Percentiles rank a stretch among this genome's conserved stretches.
phyloP scores from a whole-genome alignment of 2,888 invertebrate genomes.

The Ellobium chinense region DNA sequence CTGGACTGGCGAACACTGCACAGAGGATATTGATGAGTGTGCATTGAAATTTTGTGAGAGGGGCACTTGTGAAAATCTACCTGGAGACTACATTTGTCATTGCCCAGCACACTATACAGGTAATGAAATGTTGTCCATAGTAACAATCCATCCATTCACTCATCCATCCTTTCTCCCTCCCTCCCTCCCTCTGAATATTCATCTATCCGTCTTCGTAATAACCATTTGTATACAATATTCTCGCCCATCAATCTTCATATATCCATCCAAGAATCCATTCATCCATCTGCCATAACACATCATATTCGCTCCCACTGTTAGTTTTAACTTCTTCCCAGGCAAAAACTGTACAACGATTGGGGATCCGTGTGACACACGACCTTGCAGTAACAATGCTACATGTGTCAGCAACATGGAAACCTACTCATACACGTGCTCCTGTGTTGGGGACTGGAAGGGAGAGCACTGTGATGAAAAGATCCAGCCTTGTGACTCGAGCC shows the following conservation, averaged over 20 bases:
- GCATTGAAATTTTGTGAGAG: neutral
- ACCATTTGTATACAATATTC: no score
- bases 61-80: constrained; percentile 20
- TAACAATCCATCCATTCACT: no score
- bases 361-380: constrained; percentile 2
- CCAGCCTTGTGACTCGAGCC: neutral
- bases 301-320: no score
- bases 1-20: constrained; percentile 28
- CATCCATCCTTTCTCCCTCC: no score
- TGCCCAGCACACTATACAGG: constrained; percentile 32
- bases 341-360: constrained; percentile 14
- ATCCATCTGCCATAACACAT: no score
- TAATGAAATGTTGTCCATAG: no score
- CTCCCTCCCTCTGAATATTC: no score
- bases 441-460: constrained; percentile 10
- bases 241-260: no score
- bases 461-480: neutral
- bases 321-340: no score
- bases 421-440: constrained; percentile 10
- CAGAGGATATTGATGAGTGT: constrained; percentile 30
- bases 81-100: constrained; percentile 23
- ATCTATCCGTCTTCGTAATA: no score
- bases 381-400: constrained; percentile 10
- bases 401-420: neutral
- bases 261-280: no score